Evolutionary conservation across 2,113 vertebrate genomes (phyloP), one percentile per base, ranked within the genome.

Genomic region (Anhinga rufa): DNA sequence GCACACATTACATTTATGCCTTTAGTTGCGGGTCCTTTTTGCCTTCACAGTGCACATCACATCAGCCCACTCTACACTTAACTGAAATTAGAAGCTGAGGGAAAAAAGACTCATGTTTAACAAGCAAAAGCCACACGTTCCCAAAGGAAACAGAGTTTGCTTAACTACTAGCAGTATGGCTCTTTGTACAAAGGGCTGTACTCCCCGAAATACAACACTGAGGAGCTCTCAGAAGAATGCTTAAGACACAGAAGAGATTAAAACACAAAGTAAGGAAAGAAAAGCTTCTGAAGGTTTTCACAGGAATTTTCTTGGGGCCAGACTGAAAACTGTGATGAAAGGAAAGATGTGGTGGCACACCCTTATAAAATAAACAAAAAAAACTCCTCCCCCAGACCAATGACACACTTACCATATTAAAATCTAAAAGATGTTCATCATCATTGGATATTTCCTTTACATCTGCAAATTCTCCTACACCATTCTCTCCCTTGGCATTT

Each of bases 331-430:
- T 75, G 46, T 66, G 66, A 81, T 85, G 80, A 65, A 94, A 90
- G n/a, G 26, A 77, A 88, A 94, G 82, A 62, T 3, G 20, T 10
- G 52, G 80, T 22, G 64, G 71, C 70, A 75, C 48, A 32, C 54
- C 25, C 48, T 69, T 66, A 69, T 10, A 42, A 85, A 91, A 69
- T 4, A 57, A 90, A 49, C 32, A 77, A 72, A 91, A 82, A 82
- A 86, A 88, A 72, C 66, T 93, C 54, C 44, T 91, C 75, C 93
- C 94, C 89, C 69, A 93, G 52, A 92, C 57, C 91, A 85, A 14
- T 34, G 25, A 52, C 62, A 90, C 93, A 98, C 98, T 98, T 98
- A 98, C 98, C 98, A 98, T 98, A 97, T 98, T 98, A 97, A 98
- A 97, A 98, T 98, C 98, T 97, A 98, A 97, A 96, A 97, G 98